Conservation (phyloP, 2,888 invertebrate genomes). For the Drosophila pseudotalamancana region DNA sequence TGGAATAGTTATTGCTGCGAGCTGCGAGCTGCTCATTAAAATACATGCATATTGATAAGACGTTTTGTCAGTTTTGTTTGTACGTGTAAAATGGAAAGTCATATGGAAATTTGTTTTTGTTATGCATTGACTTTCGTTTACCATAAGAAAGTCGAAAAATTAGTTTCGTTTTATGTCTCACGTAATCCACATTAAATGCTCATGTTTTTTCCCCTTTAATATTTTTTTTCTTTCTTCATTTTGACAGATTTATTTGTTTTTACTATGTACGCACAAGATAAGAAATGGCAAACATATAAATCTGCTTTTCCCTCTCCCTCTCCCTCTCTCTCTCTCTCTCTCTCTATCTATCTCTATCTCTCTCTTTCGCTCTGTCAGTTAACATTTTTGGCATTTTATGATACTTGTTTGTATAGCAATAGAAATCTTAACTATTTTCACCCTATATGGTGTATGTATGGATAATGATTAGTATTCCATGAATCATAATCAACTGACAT, state of each 20-base stretch:
- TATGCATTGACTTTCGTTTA: constrained; percentile 57
- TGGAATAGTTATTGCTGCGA: too few relatives aligned
- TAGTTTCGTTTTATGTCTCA: constrained; percentile 43
- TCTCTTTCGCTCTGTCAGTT: neutral
- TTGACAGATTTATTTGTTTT: constrained; percentile 57
- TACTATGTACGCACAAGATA: constrained; percentile 36
- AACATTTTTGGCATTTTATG: neutral
- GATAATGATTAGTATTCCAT: too few relatives aligned
- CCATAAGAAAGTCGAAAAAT: constrained; percentile 39
- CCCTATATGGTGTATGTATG: too few relatives aligned
- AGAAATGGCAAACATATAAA: constrained; percentile 46
- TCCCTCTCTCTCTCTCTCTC: neutral
- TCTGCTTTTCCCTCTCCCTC: neutral
- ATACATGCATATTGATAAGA: constrained; percentile 3
- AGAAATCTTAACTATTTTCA: too few relatives aligned
- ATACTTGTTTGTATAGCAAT: too few relatives aligned
- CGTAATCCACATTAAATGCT: constrained; percentile 55
- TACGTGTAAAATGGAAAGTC: constrained; percentile 49
- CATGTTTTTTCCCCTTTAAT: neutral
- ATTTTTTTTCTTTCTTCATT: neutral
- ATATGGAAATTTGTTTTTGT: constrained; percentile 18
- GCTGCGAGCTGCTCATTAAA: too few relatives aligned
- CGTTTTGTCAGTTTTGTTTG: constrained; percentile 1
- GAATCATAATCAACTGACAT: too few relatives aligned
- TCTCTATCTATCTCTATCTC: neutral